phyloP scores from a whole-genome alignment of 1,140 invertebrate species.

The Macrosteles quadrilineatus region DNA sequence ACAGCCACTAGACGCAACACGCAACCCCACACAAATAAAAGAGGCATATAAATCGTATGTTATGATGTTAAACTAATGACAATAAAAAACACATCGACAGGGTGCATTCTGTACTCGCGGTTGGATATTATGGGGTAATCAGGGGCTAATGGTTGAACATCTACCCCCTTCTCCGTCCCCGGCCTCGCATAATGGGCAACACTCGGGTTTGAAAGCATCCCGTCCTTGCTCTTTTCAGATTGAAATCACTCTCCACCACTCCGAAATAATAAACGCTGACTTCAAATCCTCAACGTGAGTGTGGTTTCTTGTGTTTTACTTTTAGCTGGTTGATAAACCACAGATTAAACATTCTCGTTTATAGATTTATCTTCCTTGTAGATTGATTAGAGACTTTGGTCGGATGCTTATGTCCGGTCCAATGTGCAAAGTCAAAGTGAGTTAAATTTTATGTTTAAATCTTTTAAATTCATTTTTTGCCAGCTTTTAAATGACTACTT shows the following conservation, averaged over 20 bases:
- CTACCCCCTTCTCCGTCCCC: not conserved
- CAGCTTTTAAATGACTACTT: too few relatives aligned
- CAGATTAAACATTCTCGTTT: not conserved
- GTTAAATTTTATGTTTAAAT: too few relatives aligned
- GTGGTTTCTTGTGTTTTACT: too few relatives aligned
- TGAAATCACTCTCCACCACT: conserved; percentile 1
- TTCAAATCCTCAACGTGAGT: not conserved
- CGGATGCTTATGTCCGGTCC: too few relatives aligned
- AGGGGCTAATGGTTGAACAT: not conserved
- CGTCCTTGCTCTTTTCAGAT: conserved; percentile 7
- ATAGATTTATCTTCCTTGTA: not conserved
- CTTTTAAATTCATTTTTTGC: too few relatives aligned
- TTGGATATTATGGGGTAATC: not conserved
- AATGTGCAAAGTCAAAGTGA: too few relatives aligned
- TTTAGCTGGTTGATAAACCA: not conserved
- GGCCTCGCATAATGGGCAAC: not conserved
- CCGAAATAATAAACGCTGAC: conserved; percentile 9
- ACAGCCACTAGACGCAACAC: too few relatives aligned
- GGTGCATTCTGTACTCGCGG: not conserved
- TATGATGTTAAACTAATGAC: too few relatives aligned
- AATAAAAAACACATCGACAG: too few relatives aligned
- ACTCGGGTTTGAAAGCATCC: not conserved
- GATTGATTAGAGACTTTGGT: too few relatives aligned
- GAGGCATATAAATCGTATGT: too few relatives aligned
- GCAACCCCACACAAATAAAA: too few relatives aligned